phyloP scores from a whole-genome alignment of 2,797 vertebrate species.

The Heteromormyrus szaboi region DNA sequence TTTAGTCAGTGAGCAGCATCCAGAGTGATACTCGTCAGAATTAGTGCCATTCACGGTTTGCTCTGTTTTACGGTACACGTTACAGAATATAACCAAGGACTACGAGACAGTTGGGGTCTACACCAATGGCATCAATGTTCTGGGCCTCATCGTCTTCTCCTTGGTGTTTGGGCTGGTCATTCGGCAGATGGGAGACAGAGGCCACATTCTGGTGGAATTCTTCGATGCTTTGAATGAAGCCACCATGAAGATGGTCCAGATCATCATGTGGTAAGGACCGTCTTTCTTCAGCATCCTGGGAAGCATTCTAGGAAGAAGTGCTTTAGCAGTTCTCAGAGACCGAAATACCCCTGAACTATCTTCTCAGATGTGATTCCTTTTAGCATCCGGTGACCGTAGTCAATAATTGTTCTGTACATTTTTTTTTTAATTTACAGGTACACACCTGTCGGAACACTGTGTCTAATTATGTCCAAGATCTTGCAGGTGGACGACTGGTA shows the following conservation, averaged over 20 bases:
- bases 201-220: slow-evolving; percentile 69
- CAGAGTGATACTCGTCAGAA: not conserved
- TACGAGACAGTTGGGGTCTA: slow-evolving; percentile 65
- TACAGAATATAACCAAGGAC: slow-evolving; percentile 65
- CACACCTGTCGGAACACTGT: slow-evolving; percentile 71
- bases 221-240: slow-evolving; percentile 72
- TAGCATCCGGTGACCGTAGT: not conserved
- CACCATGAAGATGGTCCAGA: slow-evolving; percentile 73
- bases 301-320: not conserved
- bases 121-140: slow-evolving; percentile 65
- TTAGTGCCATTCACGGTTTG: not conserved
- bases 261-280: slow-evolving; percentile 71
- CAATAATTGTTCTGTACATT: not conserved
- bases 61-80: not conserved
- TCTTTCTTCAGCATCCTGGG: not conserved
- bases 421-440: slow-evolving; percentile 52
- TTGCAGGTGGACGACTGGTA: slow-evolving; percentile 75
- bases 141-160: slow-evolving; percentile 73
- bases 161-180: slow-evolving; percentile 70
- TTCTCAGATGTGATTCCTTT: not conserved
- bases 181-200: slow-evolving; percentile 72
- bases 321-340: not conserved
- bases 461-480: slow-evolving; percentile 74
- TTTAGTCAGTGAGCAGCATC: not conserved
- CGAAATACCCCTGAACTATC: not conserved